A percentile compares a stretch with the other conserved stretches of the same genome.
Evolutionary conservation across 2,113 vertebrate genomes (phyloP).

Genomic region (Paradoxurus hermaphroditus): DNA sequence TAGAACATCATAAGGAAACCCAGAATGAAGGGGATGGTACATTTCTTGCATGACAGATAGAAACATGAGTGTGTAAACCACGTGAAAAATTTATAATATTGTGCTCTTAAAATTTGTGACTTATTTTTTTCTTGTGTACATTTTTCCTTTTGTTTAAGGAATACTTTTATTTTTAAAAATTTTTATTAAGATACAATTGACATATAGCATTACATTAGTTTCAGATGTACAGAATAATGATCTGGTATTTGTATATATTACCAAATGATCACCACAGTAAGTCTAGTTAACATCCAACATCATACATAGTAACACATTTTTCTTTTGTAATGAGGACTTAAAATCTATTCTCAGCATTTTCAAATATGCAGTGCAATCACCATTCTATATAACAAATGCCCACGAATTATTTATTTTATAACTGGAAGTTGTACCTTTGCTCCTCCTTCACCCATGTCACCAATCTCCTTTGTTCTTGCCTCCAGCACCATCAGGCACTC

Average conservation of each 20-base stretch:
- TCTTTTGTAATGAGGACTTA: background rate
- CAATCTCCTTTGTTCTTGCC: background rate
- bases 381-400: background rate
- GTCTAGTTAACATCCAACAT: background rate
- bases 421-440: background rate
- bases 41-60: background rate
- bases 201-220: background rate
- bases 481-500: background rate
- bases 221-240: background rate
- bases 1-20: background rate
- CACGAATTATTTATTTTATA: background rate
- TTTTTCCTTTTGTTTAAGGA: background rate
- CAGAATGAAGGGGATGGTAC: background rate
- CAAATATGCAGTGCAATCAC: background rate
- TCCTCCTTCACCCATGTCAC: background rate
- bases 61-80: background rate
- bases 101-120: background rate
- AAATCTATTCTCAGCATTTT: background rate
- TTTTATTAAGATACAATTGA: background rate
- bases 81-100: background rate
- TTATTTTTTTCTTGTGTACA: background rate
- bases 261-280: background rate
- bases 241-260: background rate
- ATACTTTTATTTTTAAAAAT: background rate
- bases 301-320: background rate